phyloP scores from a whole-genome alignment of 2,888 invertebrate species.

The Drosophila rubida region DNA sequence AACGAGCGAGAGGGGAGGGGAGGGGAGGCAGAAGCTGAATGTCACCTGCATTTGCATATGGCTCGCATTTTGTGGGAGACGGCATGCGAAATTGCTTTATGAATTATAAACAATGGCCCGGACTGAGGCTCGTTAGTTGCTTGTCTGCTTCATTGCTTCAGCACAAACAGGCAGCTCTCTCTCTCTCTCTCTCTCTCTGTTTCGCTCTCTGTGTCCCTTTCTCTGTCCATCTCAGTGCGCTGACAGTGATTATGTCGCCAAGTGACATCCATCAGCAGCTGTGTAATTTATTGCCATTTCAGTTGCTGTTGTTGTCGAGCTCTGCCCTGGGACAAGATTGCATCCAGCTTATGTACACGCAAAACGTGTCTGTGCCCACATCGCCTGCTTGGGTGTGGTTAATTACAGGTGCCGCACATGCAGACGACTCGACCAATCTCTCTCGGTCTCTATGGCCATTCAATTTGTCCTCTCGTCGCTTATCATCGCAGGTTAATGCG shows the following conservation, averaged over 20 bases:
- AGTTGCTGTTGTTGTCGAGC: background rate
- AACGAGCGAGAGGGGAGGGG: background rate
- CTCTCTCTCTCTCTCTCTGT: background rate
- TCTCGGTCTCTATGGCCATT: slow-evolving; percentile 18
- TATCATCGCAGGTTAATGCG: slow-evolving; percentile 53
- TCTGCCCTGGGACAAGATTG: slow-evolving; percentile 51
- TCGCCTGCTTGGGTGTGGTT: slow-evolving; percentile 29
- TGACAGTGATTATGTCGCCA: slow-evolving; percentile 74
- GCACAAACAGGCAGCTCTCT: slow-evolving; percentile 27
- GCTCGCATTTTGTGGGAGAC: slow-evolving; percentile 48
- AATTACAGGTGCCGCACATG: slow-evolving; percentile 43
- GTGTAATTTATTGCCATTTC: slow-evolving; percentile 63
- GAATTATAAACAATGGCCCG: slow-evolving; percentile 70
- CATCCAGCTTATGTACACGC: slow-evolving; percentile 51
- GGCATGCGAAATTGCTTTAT: slow-evolving; percentile 71
- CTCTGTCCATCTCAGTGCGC: slow-evolving; percentile 52
- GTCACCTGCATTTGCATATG: slow-evolving; percentile 72
- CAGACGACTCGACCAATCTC: slow-evolving; percentile 12
- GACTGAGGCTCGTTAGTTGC: slow-evolving; percentile 62
- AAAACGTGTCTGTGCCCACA: slow-evolving; percentile 30
- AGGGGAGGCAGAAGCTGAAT: slow-evolving; percentile 18
- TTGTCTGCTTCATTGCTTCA: slow-evolving; percentile 48
- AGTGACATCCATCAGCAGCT: slow-evolving; percentile 74
- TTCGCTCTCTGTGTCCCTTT: background rate
- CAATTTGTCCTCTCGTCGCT: background rate